These are phyloP conservation scores for Camelus bactrianus DNA, from an alignment of 2,113 vertebrate genomes.

Conservation along the genomic window DNA sequence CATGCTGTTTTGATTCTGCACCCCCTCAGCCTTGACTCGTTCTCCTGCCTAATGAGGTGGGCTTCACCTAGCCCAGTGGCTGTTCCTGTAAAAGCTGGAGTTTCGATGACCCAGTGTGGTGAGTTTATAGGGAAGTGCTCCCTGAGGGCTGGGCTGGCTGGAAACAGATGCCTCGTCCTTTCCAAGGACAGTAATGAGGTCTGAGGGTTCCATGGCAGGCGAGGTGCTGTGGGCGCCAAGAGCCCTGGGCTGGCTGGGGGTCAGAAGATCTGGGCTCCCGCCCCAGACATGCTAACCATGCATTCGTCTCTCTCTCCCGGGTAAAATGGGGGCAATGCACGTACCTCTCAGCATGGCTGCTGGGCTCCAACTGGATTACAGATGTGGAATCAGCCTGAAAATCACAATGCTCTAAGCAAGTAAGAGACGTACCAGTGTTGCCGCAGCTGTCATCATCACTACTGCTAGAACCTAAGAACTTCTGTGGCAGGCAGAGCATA, in stretches of 20 bases:
- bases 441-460: rapidly evolving
- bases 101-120: constrained; percentile 41
- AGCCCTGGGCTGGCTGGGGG: not conserved
- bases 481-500: not conserved
- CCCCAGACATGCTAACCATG: not conserved
- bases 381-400: not conserved
- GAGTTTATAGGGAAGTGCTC: constrained; percentile 27
- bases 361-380: rapidly evolving
- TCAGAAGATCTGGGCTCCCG: not conserved
- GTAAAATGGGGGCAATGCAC: not conserved
- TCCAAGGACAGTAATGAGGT: constrained; percentile 43
- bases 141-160: constrained; percentile 56
- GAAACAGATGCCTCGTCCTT: constrained; percentile 67
- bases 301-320: rapidly evolving
- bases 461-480: not conserved
- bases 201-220: not conserved
- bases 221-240: not conserved
- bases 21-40: constrained; percentile 55
- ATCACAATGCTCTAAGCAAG: not conserved
- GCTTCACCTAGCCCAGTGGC: constrained; percentile 65
- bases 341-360: not conserved
- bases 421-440: rapidly evolving
- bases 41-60: constrained; percentile 81
- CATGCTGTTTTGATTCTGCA: constrained; percentile 24
- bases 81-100: constrained; percentile 71